These are phyloP conservation scores for Ischnus inquisitorius DNA, from an alignment of 2,888 invertebrate species.

Conservation along the genomic window DNA sequence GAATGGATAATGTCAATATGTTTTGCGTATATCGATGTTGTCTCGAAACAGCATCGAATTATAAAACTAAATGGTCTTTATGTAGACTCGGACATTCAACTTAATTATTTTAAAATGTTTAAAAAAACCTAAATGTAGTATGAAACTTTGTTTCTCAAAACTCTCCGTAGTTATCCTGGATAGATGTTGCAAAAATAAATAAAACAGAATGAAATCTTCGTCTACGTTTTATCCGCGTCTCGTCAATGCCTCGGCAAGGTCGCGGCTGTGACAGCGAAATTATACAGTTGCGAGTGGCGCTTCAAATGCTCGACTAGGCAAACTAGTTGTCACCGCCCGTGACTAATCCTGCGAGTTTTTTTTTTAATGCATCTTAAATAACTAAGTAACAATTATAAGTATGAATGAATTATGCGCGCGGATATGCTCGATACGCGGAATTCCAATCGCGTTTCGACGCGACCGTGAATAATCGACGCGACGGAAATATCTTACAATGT, in stretches of 20 bases:
- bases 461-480: not conserved
- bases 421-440: not conserved
- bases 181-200: constrained; percentile 5
- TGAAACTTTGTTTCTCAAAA: not conserved
- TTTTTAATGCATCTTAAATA: constrained; percentile 14
- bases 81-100: constrained; percentile 7
- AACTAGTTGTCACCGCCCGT: not conserved
- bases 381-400: constrained; percentile 8
- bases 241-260: not conserved
- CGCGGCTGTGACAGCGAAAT: not conserved
- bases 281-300: not conserved
- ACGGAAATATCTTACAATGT: not conserved
- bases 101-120: not conserved
- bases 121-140: constrained; percentile 4
- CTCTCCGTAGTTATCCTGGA: not conserved
- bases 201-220: not conserved
- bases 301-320: constrained; percentile 3
- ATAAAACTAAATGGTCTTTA: not conserved
- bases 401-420: not conserved
- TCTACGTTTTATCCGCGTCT: not conserved
- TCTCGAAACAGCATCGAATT: not conserved
- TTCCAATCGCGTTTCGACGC: not conserved
- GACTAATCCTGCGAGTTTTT: constrained; percentile 23
- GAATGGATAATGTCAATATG: not conserved
- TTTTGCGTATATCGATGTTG: not conserved